These are phyloP conservation scores for Epizoanthus scotinus DNA, from an alignment of 92 coral and sea anemone genomes.

Conservation along the genomic window DNA sequence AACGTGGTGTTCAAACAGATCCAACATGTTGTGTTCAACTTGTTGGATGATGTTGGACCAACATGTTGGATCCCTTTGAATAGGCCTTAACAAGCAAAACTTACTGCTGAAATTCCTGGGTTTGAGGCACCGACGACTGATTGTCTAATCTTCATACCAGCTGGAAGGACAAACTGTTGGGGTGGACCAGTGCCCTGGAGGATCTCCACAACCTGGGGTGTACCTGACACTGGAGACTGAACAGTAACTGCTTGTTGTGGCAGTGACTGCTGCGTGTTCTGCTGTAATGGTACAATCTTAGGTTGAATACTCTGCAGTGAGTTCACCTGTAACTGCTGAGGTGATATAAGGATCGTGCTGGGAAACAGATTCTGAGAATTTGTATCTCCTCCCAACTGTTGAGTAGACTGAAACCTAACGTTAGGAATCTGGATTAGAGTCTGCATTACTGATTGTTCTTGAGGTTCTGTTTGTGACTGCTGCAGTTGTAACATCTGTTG, in stretches of 20 bases:
- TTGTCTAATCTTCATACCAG: slow-evolving; percentile 53
- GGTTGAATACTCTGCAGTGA: slow-evolving; percentile 7
- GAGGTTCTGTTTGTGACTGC: slow-evolving; percentile 12
- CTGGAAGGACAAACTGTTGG: slow-evolving; percentile 54
- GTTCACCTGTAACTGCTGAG: slow-evolving; percentile 30
- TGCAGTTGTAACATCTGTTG: slow-evolving; percentile 43
- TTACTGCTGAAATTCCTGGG: neutral
- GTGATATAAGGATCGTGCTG: slow-evolving; percentile 30
- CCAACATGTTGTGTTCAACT: too few relatives aligned
- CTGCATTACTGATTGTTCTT: neutral
- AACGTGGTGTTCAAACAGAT: too few relatives aligned
- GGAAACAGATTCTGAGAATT: slow-evolving; percentile 11
- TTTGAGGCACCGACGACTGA: neutral
- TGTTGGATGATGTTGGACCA: too few relatives aligned
- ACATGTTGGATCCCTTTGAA: too few relatives aligned
- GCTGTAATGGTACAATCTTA: slow-evolving; percentile 27
- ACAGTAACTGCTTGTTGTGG: slow-evolving; percentile 3
- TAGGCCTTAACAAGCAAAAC: slow-evolving; percentile 1
- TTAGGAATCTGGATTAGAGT: slow-evolving; percentile 18
- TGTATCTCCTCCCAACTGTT: neutral
- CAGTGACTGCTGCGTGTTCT: slow-evolving; percentile 4
- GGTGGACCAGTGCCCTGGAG: slow-evolving; percentile 50
- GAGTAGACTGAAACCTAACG: slow-evolving; percentile 2
- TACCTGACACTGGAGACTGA: neutral
- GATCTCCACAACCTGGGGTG: slow-evolving; percentile 54